These are phyloP conservation scores for Dryomyza anilis DNA, from an alignment of 2,888 invertebrate genomes.

Conservation along the genomic window DNA sequence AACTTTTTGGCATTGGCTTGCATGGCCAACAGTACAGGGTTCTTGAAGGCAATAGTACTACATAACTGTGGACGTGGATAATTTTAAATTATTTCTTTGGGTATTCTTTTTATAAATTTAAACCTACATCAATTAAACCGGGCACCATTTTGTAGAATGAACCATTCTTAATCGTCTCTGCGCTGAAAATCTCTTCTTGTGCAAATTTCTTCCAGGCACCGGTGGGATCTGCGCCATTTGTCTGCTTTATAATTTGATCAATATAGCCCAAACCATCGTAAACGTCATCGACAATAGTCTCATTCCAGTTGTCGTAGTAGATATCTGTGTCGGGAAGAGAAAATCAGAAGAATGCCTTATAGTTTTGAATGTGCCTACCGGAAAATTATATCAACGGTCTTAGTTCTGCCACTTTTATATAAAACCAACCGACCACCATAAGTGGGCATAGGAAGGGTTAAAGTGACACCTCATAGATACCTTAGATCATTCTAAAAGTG, in stretches of 20 bases:
- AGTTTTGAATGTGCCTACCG: background rate
- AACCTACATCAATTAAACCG: slow-evolving; percentile 63
- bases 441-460: too few relatives aligned
- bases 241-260: slow-evolving; percentile 50
- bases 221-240: slow-evolving; percentile 53
- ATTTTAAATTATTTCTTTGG: background rate
- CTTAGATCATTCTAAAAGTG: background rate
- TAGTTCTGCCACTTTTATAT: too few relatives aligned
- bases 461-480: background rate
- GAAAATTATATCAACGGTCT: too few relatives aligned
- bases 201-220: slow-evolving; percentile 53
- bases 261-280: slow-evolving; percentile 49
- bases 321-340: slow-evolving; percentile 43
- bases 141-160: slow-evolving; percentile 61
- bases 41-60: slow-evolving; percentile 62
- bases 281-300: slow-evolving; percentile 48
- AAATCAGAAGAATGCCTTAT: background rate
- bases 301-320: slow-evolving; percentile 53
- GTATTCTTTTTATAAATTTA: background rate
- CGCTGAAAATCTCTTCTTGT: slow-evolving; percentile 49
- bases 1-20: slow-evolving; percentile 57
- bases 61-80: slow-evolving; percentile 54
- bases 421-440: too few relatives aligned
- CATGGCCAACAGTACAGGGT: slow-evolving; percentile 60
- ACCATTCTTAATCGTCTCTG: slow-evolving; percentile 55